Evolutionary conservation across 2,797 vertebrate species (phyloP).

Genomic region (Gadopsis bispinosus): DNA sequence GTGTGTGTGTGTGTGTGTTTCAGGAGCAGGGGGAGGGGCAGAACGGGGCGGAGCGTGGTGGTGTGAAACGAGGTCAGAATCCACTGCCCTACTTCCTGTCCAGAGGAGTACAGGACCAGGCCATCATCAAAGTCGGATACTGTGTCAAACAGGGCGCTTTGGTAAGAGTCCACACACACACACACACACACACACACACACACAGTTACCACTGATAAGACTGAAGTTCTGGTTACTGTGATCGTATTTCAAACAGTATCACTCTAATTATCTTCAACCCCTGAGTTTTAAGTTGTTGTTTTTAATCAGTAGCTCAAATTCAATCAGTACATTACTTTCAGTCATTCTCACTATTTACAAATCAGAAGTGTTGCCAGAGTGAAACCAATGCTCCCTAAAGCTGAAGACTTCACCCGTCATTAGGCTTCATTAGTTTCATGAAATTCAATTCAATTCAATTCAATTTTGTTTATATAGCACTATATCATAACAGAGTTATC

Average conservation of each 20-base stretch:
- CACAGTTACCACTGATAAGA: not conserved
- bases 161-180: conserved; percentile 78
- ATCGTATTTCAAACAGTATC: not conserved
- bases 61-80: conserved; percentile 87
- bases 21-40: conserved; percentile 86
- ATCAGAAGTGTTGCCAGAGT: too few species aligned
- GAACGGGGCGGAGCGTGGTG: conserved; percentile 86
- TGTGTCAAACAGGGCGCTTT: conserved; percentile 97
- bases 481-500: too few species aligned
- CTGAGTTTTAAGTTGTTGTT: not conserved
- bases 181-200: conserved; percentile 27
- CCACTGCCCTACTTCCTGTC: conserved; percentile 90
- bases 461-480: too few species aligned
- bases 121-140: conserved; percentile 92
- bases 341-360: too few species aligned
- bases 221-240: too few species aligned
- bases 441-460: not conserved
- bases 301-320: not conserved
- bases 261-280: not conserved
- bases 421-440: not conserved
- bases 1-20: conserved; percentile 36
- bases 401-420: not conserved
- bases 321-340: too few species aligned
- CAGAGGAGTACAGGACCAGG: conserved; percentile 86
- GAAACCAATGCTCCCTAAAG: too few species aligned